Evolutionary conservation across 64 coral and sea anemone species (phyloP), one percentile per base, ranked within the genome.

Genomic region (Pocillopora verrucosa): DNA sequence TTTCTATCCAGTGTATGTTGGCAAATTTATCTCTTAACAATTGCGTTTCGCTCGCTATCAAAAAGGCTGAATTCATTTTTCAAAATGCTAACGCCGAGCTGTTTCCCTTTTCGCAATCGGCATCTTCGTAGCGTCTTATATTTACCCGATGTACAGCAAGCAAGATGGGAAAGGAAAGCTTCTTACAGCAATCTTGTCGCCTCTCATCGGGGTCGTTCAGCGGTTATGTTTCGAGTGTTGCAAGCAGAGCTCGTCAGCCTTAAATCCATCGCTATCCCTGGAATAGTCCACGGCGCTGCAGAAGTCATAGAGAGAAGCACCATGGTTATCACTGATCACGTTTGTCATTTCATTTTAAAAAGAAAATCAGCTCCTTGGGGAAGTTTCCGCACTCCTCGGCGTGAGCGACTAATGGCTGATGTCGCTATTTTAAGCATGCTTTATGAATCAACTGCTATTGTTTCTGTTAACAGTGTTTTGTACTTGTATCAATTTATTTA

Each of bases 221-320:
- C 74, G 13, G 74, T 76, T 16, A 76, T 76, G 35, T 76, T 37
- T 20, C 35, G 74, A 41, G 36, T 76, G 38, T 76, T 76, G 51
- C 74, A 76, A 76, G 74, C 74, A 15, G 74, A 76, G 4, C 36
- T 76, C 20, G 74, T 9, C 10, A 76, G 13, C 12, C 51, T 76
- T 7, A 35, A 76, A 51, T 45, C 37, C 37, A 76, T 76, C 34
- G 74, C 37, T 14, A 38, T 76, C 51, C 74, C 51, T 76, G 74
- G 74, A 38, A 51, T 76, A 76, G 20, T 76, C 51, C 74, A 76
- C 36, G 74, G 74, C 35, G 74, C n/a, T n/a, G n/a, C n/a, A n/a
- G n/a, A n/a, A n/a, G n/a, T n/a, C n/a, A n/a, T n/a, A n/a, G n/a
- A n/a, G n/a, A n/a, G n/a, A n/a, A n/a, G n/a, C n/a, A n/a, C n/a